Conservation (phyloP, 2,113 vertebrate genomes). For the Illadopsis cleaveri region DNA sequence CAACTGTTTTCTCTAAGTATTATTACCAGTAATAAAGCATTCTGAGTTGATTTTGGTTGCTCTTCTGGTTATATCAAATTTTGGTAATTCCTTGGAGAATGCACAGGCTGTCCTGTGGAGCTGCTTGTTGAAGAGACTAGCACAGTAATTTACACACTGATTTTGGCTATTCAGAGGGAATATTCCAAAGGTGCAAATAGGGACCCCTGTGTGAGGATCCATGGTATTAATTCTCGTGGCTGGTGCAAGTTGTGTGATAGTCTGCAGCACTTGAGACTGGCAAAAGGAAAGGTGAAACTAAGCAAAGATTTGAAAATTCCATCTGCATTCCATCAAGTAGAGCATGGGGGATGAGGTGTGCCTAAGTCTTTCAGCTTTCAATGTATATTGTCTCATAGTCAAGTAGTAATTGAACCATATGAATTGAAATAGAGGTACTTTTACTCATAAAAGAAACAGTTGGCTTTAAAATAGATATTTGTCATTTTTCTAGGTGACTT, state of each 20-base stretch:
- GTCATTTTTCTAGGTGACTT: not conserved
- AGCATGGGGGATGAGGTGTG: not conserved
- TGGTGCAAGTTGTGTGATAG: not conserved
- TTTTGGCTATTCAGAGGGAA: not conserved
- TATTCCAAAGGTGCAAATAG: not conserved
- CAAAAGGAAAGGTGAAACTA: not conserved
- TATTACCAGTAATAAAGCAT: not conserved
- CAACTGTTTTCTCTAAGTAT: not conserved
- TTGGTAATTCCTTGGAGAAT: not conserved
- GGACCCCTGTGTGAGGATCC: rapidly evolving
- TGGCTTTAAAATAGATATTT: not conserved
- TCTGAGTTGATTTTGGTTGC: not conserved
- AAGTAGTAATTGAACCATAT: not conserved
- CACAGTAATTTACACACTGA: not conserved
- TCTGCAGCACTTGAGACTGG: not conserved
- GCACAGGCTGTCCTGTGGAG: not conserved
- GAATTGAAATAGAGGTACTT: not conserved
- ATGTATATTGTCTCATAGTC: not conserved
- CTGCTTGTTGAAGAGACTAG: not conserved
- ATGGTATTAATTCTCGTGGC: not conserved
- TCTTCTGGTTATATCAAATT: not conserved
- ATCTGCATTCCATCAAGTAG: not conserved
- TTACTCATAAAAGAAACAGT: not conserved
- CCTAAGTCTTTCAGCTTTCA: not conserved
- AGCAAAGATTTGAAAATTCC: not conserved